Evolutionary conservation across 1,140 invertebrate genomes (phyloP), one percentile per base, ranked within the genome.

Genomic region (Thaumatotibia leucotreta): DNA sequence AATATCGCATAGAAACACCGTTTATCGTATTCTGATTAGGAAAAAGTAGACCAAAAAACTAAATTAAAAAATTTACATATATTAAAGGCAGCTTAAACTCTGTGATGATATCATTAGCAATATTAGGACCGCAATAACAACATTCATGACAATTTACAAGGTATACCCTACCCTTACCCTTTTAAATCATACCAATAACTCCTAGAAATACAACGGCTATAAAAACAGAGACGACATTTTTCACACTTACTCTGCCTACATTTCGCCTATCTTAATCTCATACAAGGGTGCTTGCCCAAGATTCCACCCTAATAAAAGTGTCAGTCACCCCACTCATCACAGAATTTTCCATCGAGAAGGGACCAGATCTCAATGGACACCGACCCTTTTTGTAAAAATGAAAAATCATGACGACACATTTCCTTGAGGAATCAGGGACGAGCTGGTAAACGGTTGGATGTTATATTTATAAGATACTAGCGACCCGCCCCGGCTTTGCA

Each of bases 301-400:
- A 10, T 58, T 27, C 14, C 2, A 58, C 52, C 52, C 52, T 58
- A 27, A 58, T 58, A 58, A 58, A 58, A 29, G 24, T 58, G 52
- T 58, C 52, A 58, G 52, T 58, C 52, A 29, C 23, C 24, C 52
- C 6, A 58, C 52, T 29, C 52, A 58, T 58, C 52, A 27, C 24
- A 4, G 20, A 22, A 3, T 52, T 58, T 58, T n/a, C 24, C n/a
- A 58, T 58, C 22, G 24, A 45, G 14, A 58, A 58, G 27, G 52
- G 52, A 58, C 52, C 52, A 58, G 14, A 58, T 58, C 52, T 58
- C 24, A 58, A 58, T 58, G 52, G 52, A 31, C n/a, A 29, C 22
- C 50, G 52, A 58, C 52, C 52, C n/a, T 58, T 58, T 58, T 58
- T 58, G 52, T 24, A 58, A 58, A 58, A 58, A 58, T 58, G 52